Conservation (phyloP, 2,113 vertebrate species). For the Ia io region DNA sequence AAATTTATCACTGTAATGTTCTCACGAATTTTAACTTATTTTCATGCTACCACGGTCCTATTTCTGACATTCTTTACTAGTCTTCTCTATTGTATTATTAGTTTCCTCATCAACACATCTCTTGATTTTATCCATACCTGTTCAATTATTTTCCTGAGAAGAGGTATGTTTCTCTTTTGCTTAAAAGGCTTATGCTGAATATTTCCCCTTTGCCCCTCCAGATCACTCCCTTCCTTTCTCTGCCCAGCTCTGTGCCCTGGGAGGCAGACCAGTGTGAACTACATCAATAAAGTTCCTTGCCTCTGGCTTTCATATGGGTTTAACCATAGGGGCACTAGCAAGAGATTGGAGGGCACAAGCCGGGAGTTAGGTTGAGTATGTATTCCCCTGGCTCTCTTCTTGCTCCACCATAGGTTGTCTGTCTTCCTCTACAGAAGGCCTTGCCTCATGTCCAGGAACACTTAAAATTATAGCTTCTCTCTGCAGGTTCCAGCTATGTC, state of each 20-base stretch:
- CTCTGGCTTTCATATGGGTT: not conserved
- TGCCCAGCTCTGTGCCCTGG: not conserved
- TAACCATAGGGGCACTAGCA: not conserved
- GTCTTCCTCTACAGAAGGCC: not conserved
- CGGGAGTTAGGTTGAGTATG: not conserved
- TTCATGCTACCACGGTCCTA: not conserved
- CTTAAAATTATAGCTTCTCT: not conserved
- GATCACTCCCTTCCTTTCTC: not conserved
- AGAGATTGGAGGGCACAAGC: not conserved
- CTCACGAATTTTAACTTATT: not conserved
- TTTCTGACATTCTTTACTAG: not conserved
- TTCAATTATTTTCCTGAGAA: not conserved
- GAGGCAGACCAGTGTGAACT: not conserved
- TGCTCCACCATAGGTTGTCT: not conserved
- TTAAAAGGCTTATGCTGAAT: not conserved
- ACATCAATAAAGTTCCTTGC: not conserved
- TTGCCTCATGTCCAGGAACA: not conserved
- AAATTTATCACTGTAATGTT: not conserved
- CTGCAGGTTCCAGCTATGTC: not conserved
- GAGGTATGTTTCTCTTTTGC: not conserved
- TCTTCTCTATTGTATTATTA: not conserved
- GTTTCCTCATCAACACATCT: not conserved
- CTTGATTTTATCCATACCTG: not conserved
- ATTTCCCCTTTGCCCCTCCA: not conserved
- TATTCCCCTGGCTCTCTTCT: not conserved